Evolutionary conservation across 1,140 invertebrate species (phyloP).

Genomic region (Pogonus chalceus): DNA sequence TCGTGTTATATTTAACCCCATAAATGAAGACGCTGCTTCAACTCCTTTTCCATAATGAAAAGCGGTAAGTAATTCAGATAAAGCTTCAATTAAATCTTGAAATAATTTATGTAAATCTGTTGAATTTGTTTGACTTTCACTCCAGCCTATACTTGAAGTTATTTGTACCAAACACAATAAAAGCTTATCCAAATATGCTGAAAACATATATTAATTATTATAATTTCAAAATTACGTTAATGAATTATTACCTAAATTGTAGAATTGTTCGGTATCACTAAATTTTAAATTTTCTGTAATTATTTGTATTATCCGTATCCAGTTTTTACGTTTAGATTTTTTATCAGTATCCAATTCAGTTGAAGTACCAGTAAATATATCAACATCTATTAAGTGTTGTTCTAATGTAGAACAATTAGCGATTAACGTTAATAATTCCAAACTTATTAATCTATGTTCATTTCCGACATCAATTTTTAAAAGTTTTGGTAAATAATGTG

Average conservation of each 20-base stretch:
- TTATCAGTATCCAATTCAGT: neutral
- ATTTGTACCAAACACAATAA: slow-evolving; percentile 40
- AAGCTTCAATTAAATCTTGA: slow-evolving; percentile 20
- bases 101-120: slow-evolving; percentile 19
- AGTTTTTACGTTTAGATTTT: slow-evolving; percentile 13
- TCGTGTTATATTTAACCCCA: slow-evolving; percentile 45
- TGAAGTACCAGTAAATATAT: neutral
- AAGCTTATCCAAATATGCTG: slow-evolving; percentile 42
- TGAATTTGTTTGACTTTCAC: slow-evolving; percentile 29
- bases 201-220: slow-evolving; percentile 17
- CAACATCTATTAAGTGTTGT: slow-evolving; percentile 25
- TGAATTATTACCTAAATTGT: slow-evolving; percentile 39
- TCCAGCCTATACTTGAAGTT: slow-evolving; percentile 39
- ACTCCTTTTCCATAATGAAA: slow-evolving; percentile 39
- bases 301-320: slow-evolving; percentile 27
- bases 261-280: slow-evolving; percentile 39
- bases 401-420: slow-evolving; percentile 25
- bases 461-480: slow-evolving; percentile 16
- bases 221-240: slow-evolving; percentile 5
- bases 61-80: slow-evolving; percentile 41
- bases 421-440: slow-evolving; percentile 25
- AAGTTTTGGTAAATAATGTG: slow-evolving; percentile 21
- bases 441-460: slow-evolving; percentile 22
- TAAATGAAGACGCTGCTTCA: slow-evolving; percentile 39
- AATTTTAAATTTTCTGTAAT: slow-evolving; percentile 30